phyloP scores from a whole-genome alignment of 2,888 invertebrate genomes.

The Odontocerum albicorne region DNA sequence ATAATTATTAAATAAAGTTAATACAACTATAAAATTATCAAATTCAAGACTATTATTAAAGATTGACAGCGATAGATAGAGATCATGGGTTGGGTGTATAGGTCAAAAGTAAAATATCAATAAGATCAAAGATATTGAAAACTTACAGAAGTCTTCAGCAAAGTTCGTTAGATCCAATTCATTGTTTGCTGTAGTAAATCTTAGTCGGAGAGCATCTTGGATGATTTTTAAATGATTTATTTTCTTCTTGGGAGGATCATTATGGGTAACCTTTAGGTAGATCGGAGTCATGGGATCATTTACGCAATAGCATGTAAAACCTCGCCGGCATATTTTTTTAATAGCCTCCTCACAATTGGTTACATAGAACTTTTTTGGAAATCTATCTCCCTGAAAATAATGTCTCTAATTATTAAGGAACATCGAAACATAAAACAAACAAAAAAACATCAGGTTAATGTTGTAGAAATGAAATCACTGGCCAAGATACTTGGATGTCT shows the following conservation, averaged over 20 bases:
- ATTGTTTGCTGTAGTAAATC: conserved; percentile 12
- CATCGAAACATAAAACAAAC: too few species aligned
- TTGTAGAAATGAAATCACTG: too few species aligned
- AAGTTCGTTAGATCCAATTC: conserved; percentile 18
- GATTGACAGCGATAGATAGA: too few species aligned
- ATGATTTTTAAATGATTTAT: conserved; percentile 18
- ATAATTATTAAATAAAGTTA: neutral
- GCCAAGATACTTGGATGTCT: too few species aligned
- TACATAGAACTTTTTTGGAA: conserved; percentile 15
- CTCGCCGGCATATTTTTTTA: conserved; percentile 9
- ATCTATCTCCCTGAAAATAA: conserved; percentile 3
- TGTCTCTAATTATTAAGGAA: too few species aligned
- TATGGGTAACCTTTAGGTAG: conserved; percentile 12
- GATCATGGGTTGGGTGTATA: too few species aligned
- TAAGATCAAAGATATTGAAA: too few species aligned
- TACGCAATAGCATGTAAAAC: conserved; percentile 1
- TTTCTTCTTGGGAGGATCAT: conserved; percentile 8
- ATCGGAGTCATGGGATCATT: conserved; percentile 1
- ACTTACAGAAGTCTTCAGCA: conserved; percentile 10
- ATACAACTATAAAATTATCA: too few species aligned
- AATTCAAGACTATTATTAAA: too few species aligned
- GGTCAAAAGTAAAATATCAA: too few species aligned
- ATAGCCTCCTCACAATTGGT: conserved; percentile 17
- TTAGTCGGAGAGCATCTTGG: conserved; percentile 5
- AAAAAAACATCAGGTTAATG: too few species aligned